A percentile compares a stretch with the other conserved stretches of the same genome.
Conservation (phyloP, 2,888 invertebrate species). For the Tenthredo amoena region DNA sequence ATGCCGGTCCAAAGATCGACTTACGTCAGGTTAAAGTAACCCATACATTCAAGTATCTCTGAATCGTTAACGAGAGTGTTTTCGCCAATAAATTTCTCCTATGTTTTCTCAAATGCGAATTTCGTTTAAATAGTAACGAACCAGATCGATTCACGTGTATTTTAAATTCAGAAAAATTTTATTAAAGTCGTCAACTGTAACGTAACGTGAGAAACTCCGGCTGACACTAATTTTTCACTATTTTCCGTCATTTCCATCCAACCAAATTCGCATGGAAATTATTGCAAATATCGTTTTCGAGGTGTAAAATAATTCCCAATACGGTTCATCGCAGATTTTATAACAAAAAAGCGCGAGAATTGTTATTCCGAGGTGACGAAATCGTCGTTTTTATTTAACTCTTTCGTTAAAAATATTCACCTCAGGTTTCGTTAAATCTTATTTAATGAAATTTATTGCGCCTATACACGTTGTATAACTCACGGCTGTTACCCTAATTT, state of each 20-base stretch:
- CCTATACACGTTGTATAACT: slow-evolving; percentile 16
- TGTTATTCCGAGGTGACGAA: not conserved
- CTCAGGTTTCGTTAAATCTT: not conserved
- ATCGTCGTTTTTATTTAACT: not conserved
- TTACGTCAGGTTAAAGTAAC: not conserved
- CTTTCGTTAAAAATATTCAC: not conserved
- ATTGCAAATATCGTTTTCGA: not conserved
- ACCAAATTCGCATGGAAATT: not conserved
- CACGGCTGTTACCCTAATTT: slow-evolving; percentile 37
- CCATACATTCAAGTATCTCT: not conserved
- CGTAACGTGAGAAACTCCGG: not conserved
- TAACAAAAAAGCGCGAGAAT: not conserved
- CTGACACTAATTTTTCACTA: too few relatives aligned
- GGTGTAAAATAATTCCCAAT: too few relatives aligned
- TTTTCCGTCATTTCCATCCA: too few relatives aligned
- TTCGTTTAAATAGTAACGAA: not conserved
- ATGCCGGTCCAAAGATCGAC: slow-evolving; percentile 27
- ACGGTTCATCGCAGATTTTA: too few relatives aligned
- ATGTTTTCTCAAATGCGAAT: not conserved
- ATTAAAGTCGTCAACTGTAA: not conserved
- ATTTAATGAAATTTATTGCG: slow-evolving; percentile 26
- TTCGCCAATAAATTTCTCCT: not conserved
- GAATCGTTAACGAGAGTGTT: not conserved
- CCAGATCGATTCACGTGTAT: not conserved
- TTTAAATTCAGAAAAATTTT: not conserved